Conservation (phyloP, 2,888 invertebrate species). For the Hybos culiciformis region DNA sequence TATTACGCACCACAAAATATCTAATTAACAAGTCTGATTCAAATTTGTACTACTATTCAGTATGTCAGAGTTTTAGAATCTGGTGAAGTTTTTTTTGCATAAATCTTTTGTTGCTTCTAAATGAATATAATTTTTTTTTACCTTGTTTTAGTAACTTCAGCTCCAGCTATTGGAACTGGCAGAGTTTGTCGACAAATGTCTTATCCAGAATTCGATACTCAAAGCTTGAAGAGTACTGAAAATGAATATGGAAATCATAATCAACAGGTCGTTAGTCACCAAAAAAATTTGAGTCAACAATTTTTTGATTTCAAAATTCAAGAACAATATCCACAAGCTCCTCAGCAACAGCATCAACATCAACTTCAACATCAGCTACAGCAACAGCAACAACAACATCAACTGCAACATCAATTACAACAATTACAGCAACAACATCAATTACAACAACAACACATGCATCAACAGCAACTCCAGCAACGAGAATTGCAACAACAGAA, state of each 20-base stretch:
- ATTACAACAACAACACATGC: neutral
- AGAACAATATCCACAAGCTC: no score
- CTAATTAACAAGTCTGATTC: no score
- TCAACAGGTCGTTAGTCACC: neutral
- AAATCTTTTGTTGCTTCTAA: no score
- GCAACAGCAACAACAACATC: neutral
- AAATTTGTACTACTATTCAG: no score
- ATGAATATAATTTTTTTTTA: slow-evolving; percentile 2
- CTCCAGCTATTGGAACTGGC: slow-evolving; percentile 33
- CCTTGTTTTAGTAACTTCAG: slow-evolving; percentile 26
- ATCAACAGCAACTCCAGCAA: neutral
- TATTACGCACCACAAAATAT: no score
- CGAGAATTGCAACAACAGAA: neutral
- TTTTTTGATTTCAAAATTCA: no score
- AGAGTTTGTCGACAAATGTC: slow-evolving; percentile 32
- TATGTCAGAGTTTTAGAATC: no score
- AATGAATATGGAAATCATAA: slow-evolving; percentile 6
- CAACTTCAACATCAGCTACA: neutral
- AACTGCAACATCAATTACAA: neutral
- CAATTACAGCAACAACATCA: neutral
- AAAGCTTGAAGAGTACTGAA: slow-evolving; percentile 12
- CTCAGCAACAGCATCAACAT: neutral
- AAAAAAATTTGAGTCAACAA: no score
- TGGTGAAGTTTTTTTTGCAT: no score
- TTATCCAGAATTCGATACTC: slow-evolving; percentile 14